Base-by-base conservation (phyloP, 2,888 invertebrate species). In the Anarsia innoxiella region DNA sequence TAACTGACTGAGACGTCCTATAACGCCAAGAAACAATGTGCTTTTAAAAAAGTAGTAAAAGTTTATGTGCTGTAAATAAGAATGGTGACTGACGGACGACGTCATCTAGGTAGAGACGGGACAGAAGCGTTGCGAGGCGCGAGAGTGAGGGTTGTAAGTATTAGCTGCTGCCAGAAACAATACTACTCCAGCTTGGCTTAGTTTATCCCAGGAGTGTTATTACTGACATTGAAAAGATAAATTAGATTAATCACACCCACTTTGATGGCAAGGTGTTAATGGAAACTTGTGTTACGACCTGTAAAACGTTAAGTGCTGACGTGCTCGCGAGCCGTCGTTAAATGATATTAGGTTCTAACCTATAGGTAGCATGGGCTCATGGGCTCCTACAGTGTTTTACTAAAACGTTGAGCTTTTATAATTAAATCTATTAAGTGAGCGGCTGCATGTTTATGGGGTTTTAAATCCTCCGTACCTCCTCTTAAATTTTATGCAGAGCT, bases 181-280 rank as follows among this genome's bases (percentile, higher is more conserved):
- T 43, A 43, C 41, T 34, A 56, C 53, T 44, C 53, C 55, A 51
- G 52, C 55, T 30, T 14, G 9, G 8, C 11, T 27, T 19, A 19
- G 58, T 59, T 60, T 54, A 49, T 61, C 57, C 61, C 51, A 48
- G 63, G 59, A 63, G 66, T 46, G 59, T 69, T 69, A 77, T 75
- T 71, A 59, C 66, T 59, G 49, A 58, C 64, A 62, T 65, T 58
- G 66, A 71, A 69, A 64, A 66, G 68, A 74, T 67, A 70, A 74
- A 79, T 78, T 72, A 68, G 65, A 80, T 77, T 77, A 73, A 76
- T 77, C 64, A 68, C 65, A 65, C 65, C 69, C 58, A 64, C 66
- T 66, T 64, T 68, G 61, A 65, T 63, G 66, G 65, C 63, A 66
- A 69, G 70, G 69, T 74, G 71, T 62, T 77, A 73, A 80, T 72